Percentiles rank a stretch among this genome's conserved stretches.
These are phyloP conservation scores for Theristus sp. DNA, from an alignment of 2,888 invertebrate species.

Conservation along the genomic window DNA sequence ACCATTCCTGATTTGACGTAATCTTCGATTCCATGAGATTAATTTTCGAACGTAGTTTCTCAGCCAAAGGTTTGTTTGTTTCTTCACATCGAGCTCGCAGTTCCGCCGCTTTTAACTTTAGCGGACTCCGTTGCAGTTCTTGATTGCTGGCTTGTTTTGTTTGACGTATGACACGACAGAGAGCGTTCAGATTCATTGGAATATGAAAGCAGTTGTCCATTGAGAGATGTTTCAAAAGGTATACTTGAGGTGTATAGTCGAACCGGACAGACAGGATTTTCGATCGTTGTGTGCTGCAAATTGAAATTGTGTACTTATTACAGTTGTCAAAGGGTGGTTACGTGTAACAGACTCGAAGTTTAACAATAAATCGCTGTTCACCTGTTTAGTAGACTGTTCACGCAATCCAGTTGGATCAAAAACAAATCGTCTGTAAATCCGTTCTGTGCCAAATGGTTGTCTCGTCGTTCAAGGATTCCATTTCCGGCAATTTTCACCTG, in stretches of 20 bases:
- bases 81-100: no score
- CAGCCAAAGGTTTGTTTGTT: no score
- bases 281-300: neutral
- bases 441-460: neutral
- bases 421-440: neutral
- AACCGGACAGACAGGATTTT: neutral
- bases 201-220: neutral
- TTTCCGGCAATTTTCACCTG: neutral
- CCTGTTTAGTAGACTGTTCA: neutral
- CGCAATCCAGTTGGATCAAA: neutral
- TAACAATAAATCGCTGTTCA: neutral
- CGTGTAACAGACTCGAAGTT: neutral
- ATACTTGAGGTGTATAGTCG: neutral
- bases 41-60: no score
- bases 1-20: no score
- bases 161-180: neutral
- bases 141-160: no score
- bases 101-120: no score
- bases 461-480: neutral
- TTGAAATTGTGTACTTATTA: no score
- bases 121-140: no score
- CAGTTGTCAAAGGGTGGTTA: no score
- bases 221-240: neutral
- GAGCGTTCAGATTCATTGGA: neutral
- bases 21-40: no score